Conservation (phyloP, 2,113 vertebrate genomes). For the Trichomycterus rosablanca region DNA sequence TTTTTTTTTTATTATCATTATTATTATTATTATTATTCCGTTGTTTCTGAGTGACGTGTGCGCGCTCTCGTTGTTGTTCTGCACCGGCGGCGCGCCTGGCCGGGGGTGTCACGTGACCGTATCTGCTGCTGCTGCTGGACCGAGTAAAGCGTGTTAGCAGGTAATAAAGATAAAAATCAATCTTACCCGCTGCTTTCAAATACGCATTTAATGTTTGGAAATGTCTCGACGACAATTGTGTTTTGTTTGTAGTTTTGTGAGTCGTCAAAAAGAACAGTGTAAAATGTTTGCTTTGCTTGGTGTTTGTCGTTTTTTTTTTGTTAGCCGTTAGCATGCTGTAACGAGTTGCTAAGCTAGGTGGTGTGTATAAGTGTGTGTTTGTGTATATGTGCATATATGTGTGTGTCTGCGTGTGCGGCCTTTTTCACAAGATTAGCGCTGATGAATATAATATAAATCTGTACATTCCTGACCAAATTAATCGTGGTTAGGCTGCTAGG, state of each 20-base stretch:
- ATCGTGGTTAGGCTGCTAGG: background rate
- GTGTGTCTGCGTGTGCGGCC: slow-evolving; percentile 52
- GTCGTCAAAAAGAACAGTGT: background rate
- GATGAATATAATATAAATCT: no score
- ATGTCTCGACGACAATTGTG: background rate
- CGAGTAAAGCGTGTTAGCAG: slow-evolving; percentile 73
- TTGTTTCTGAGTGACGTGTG: slow-evolving; percentile 3
- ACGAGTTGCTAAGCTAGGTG: background rate
- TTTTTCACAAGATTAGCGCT: slow-evolving; percentile 43
- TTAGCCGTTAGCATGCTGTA: slow-evolving; percentile 59
- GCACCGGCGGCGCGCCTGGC: slow-evolving; percentile 50
- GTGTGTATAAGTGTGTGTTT: no score
- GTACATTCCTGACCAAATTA: no score
- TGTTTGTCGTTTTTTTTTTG: slow-evolving; percentile 11
- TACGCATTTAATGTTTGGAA: background rate
- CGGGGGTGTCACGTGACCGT: slow-evolving; percentile 66
- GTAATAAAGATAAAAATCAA: slow-evolving; percentile 56
- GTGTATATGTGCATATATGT: no score
- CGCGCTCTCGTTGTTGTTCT: slow-evolving; percentile 30
- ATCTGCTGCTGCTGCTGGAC: slow-evolving; percentile 63
- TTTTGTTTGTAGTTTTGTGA: background rate
- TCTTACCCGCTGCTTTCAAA: slow-evolving; percentile 23
- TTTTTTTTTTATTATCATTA: no score
- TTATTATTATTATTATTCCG: no score
- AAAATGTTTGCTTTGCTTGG: background rate